phyloP scores from a whole-genome alignment of 2,797 vertebrate genomes.

The Squalus acanthias region DNA sequence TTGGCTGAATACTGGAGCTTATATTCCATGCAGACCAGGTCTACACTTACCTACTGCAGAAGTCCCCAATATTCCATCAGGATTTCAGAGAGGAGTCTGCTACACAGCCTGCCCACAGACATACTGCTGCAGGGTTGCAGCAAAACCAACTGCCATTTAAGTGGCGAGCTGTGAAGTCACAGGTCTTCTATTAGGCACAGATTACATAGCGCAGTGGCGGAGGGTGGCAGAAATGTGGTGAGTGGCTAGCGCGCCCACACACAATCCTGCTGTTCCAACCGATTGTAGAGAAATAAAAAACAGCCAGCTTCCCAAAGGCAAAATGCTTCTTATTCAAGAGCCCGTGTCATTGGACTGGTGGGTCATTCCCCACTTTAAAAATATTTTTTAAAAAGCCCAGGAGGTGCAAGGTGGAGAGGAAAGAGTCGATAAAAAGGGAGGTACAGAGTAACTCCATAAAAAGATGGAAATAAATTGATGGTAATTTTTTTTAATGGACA shows the following conservation, averaged over 20 bases:
- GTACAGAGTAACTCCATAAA: slow-evolving; percentile 22
- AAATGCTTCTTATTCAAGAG: slow-evolving; percentile 1
- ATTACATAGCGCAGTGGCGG: neutral
- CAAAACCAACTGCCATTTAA: neutral
- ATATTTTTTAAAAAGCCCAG: no score
- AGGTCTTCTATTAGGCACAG: slow-evolving; percentile 25
- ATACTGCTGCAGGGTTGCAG: neutral
- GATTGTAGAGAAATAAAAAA: slow-evolving; percentile 12
- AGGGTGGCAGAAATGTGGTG: neutral
- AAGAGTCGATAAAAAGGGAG: slow-evolving; percentile 2
- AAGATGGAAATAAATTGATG: neutral
- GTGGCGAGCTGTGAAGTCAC: neutral
- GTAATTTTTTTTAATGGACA: slow-evolving; percentile 17
- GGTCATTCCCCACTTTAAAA: slow-evolving; percentile 6
- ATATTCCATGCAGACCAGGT: neutral
- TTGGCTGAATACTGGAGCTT: slow-evolving; percentile 19
- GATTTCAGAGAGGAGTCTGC: slow-evolving; percentile 16
- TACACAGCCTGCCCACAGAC: neutral
- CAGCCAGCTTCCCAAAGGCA: slow-evolving; percentile 30
- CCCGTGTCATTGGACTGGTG: neutral
- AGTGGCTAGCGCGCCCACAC: neutral
- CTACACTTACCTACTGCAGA: neutral
- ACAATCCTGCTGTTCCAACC: neutral
- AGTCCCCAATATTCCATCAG: neutral
- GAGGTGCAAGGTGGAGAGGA: slow-evolving; percentile 5